A percentile compares a stretch with the other conserved stretches of the same genome.
These are phyloP conservation scores for Halcyon leucocephala DNA, from an alignment of 2,797 vertebrate genomes.

Conservation along the genomic window DNA sequence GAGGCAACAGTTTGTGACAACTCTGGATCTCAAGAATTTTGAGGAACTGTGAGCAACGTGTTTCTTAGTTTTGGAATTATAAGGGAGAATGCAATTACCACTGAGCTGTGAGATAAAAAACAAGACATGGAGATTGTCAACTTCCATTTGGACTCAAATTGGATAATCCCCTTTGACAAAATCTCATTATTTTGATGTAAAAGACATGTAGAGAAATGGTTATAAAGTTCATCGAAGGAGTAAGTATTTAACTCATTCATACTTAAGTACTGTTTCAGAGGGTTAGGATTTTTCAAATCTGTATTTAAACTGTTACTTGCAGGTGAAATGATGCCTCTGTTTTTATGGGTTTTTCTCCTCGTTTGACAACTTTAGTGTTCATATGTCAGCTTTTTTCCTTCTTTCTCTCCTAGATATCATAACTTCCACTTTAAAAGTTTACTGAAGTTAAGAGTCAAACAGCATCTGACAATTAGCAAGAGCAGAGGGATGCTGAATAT, in stretches of 20 bases:
- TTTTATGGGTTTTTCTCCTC: neutral
- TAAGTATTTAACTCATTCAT: neutral
- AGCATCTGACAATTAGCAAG: neutral
- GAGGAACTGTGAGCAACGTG: neutral
- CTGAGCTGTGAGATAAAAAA: neutral
- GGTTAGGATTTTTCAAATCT: neutral
- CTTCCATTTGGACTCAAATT: constrained; percentile 8
- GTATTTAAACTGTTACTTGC: neutral
- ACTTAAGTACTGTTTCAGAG: neutral
- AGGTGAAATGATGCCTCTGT: neutral
- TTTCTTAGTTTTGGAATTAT: neutral
- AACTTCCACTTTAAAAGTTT: neutral
- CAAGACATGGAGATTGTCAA: neutral
- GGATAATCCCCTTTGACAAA: neutral
- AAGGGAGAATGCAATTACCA: neutral
- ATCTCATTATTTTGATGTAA: neutral
- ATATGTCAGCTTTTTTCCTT: neutral
- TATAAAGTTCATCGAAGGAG: neutral
- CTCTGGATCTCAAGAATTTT: neutral
- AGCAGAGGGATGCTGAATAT: neutral
- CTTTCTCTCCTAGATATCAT: neutral
- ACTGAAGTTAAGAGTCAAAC: neutral
- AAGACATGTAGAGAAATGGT: neutral
- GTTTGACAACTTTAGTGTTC: neutral
- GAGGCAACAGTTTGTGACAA: neutral